Conservation (phyloP, 2,113 vertebrate species). For the Piaya cayana region DNA sequence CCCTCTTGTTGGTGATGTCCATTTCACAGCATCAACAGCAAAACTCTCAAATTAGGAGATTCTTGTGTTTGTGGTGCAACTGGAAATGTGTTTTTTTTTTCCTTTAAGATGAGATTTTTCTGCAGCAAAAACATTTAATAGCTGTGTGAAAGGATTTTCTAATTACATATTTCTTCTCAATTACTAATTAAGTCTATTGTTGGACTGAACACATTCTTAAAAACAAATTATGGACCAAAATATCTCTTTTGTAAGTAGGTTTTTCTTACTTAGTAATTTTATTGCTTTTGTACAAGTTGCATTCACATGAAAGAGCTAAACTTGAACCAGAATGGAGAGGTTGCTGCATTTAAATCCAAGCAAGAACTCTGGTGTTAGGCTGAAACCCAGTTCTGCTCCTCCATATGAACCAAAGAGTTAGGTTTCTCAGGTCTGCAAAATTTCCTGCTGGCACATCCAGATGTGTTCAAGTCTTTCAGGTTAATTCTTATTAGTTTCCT, state of each 20-base stretch:
- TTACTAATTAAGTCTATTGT: slow-evolving; percentile 64
- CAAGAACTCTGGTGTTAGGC: background rate
- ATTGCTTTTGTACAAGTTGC: slow-evolving; percentile 29
- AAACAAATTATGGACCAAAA: slow-evolving; percentile 66
- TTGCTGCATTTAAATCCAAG: background rate
- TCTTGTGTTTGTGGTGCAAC: slow-evolving; percentile 9
- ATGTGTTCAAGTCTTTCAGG: background rate
- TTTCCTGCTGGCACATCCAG: background rate
- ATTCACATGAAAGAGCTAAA: background rate
- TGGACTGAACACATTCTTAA: slow-evolving; percentile 30
- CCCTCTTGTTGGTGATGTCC: background rate
- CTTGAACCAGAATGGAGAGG: background rate
- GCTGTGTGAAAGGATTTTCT: slow-evolving; percentile 51
- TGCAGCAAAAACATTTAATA: slow-evolving; percentile 49
- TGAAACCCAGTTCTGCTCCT: background rate
- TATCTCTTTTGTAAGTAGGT: slow-evolving; percentile 31
- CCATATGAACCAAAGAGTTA: background rate
- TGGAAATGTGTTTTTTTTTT: background rate
- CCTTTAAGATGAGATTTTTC: slow-evolving; percentile 41
- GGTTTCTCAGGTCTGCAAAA: background rate
- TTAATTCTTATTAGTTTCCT: background rate
- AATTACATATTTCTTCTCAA: slow-evolving; percentile 61
- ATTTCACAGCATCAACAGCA: background rate
- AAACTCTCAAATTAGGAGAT: background rate
- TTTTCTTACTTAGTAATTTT: slow-evolving; percentile 47